phyloP scores from a whole-genome alignment of 2,797 vertebrate species.

The Pipistrellus kuhlii region DNA sequence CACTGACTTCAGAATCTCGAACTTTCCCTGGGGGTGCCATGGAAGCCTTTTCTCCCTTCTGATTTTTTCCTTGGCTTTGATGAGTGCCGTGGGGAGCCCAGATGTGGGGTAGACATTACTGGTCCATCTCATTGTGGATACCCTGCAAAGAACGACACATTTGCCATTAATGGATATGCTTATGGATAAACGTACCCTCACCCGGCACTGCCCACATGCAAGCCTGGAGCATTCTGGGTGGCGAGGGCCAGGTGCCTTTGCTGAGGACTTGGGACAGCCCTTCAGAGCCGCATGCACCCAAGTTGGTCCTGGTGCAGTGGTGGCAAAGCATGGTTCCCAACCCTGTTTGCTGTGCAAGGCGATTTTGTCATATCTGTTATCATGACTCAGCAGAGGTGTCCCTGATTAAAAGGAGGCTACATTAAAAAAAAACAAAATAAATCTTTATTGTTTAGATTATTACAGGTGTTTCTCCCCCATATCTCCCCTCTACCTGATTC shows the following conservation, averaged over 20 bases:
- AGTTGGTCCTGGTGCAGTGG: background rate
- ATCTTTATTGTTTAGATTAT: no score
- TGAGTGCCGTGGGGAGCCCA: background rate
- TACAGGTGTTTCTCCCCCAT: no score
- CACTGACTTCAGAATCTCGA: background rate
- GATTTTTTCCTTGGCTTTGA: background rate
- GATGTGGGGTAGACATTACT: background rate
- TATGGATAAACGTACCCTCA: background rate
- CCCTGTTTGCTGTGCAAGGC: background rate
- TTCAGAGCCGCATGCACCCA: fast-evolving
- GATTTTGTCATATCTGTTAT: background rate
- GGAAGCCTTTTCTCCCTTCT: background rate
- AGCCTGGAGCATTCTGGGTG: no score
- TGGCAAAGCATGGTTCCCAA: background rate
- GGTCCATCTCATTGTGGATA: constrained; percentile 22
- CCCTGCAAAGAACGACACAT: constrained; percentile 79
- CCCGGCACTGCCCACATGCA: fast-evolving
- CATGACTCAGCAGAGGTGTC: background rate
- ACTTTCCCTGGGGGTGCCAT: background rate
- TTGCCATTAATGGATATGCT: background rate
- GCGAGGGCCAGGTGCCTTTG: fast-evolving
- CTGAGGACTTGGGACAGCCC: background rate
- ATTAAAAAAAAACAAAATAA: no score
- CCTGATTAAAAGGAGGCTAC: background rate
- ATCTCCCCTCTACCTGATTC: no score